Evolutionary conservation across 2,797 vertebrate genomes (phyloP), one percentile per base, ranked within the genome.

Genomic region (Protosalanx chinensis): DNA sequence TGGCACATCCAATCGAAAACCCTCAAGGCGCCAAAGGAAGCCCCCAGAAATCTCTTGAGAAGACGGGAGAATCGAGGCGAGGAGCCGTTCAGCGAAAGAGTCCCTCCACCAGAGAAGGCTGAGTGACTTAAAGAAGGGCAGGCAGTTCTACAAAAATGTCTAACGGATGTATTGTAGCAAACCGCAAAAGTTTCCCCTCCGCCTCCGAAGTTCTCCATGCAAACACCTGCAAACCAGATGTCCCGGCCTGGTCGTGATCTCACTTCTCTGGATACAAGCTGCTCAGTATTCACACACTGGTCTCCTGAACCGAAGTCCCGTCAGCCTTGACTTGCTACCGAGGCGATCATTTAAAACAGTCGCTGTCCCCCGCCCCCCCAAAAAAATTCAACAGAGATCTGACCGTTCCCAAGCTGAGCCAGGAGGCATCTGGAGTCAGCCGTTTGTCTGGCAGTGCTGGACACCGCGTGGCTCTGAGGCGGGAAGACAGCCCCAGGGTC

Each of bases 161-260:
- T 20, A 27, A 61, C 23, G 53, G 78, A 72, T 67, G 74, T 87
- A 62, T 78, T 76, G 63, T 27, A 74, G 79, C 61, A 56, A 72
- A 78, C 84, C 76, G 80, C 78, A 82, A 83, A 78, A 73, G 64
- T 68, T 77, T 67, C 80, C 75, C 29, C 58, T 84, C 88, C 75
- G 75, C 82, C 85, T 77, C 82, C 72, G 61, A 84, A 82, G 58
- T 78, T 79, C 77, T 67, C 76, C 7, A 8, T 86, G 76, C 73
- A 64, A 83, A 75, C 83, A 83, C 80, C 85, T 87, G 87, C 74
- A 62, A 75, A 41, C 84, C 84, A 90, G 85, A 89, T 88, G 86
- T 84, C 72, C 18, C 0, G 57, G 18, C 64, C 15, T 37, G 79
- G 67, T 2, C n/a, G 71, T 71, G 76, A 74, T 74, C 75, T 73